Conservation (phyloP, 2,113 vertebrate species). For the Myotis lucifugus region DNA sequence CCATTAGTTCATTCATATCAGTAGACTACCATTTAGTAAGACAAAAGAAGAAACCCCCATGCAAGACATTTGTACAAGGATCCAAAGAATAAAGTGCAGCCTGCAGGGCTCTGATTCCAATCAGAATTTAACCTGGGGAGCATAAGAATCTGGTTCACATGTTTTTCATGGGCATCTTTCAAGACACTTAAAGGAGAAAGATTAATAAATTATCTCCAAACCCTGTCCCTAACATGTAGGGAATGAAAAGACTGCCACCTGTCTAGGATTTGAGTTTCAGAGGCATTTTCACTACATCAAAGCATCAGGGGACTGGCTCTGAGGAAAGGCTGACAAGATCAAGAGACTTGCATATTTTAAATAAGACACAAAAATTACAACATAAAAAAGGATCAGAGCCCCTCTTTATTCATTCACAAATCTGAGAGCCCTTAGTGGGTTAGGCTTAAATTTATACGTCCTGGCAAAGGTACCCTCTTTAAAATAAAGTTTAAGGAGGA, state of each 20-base stretch:
- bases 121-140: not conserved
- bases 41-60: not conserved
- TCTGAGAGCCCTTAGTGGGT: not conserved
- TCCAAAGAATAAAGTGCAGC: not conserved
- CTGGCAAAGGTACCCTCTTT: not conserved
- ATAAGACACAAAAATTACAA: conserved; percentile 56
- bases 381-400: conserved; percentile 53
- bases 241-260: conserved; percentile 66
- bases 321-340: conserved; percentile 33
- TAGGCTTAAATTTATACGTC: conserved; percentile 28
- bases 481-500: conserved; percentile 40
- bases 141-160: not conserved
- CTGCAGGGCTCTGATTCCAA: not conserved
- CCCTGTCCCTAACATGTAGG: conserved; percentile 2
- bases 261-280: conserved; percentile 67
- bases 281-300: conserved; percentile 58
- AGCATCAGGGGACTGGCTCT: conserved; percentile 21
- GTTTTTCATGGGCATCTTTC: conserved; percentile 50
- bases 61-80: not conserved
- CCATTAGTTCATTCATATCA: not conserved
- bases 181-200: conserved; percentile 47
- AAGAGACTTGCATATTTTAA: conserved; percentile 64
- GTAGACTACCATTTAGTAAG: not conserved
- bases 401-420: conserved; percentile 53
- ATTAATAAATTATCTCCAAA: conserved; percentile 66